Percentiles rank a stretch among this genome's conserved stretches.
phyloP scores from a whole-genome alignment of 2,797 vertebrate species.

The Chiroxiphia lanceolata region DNA sequence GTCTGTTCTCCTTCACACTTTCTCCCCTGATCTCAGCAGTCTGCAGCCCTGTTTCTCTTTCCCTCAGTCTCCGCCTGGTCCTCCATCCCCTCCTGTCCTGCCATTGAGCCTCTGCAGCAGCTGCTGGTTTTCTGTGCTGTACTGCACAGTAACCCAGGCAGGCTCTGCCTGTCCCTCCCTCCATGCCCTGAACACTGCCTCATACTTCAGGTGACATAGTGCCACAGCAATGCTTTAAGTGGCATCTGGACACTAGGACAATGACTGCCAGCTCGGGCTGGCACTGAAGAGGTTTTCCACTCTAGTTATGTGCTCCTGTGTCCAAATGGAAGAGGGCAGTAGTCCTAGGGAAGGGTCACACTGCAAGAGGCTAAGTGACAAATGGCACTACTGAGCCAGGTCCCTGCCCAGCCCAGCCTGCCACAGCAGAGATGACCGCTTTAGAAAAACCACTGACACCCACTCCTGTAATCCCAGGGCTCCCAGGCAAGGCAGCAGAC shows the following conservation, averaged over 20 bases:
- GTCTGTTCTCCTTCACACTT: neutral
- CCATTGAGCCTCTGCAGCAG: neutral
- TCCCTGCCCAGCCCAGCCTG: neutral
- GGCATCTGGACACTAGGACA: neutral
- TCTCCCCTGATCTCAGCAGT: neutral
- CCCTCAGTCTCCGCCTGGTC: neutral
- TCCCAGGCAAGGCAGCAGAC: neutral
- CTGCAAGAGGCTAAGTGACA: neutral
- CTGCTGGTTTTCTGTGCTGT: neutral
- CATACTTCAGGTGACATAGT: neutral
- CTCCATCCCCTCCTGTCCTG: neutral
- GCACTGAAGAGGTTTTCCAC: neutral
- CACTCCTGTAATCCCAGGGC: rapidly evolving
- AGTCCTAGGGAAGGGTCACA: neutral
- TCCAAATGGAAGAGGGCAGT: neutral
- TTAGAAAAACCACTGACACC: neutral
- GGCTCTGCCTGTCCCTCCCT: neutral
- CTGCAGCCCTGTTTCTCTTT: neutral
- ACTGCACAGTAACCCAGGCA: neutral
- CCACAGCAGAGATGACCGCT: neutral
- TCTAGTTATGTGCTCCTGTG: neutral
- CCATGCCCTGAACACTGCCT: neutral
- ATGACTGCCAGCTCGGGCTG: neutral
- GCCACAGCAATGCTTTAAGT: neutral
- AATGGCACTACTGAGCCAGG: neutral